These are phyloP conservation scores for Sinocyclocheilus maitianheensis DNA, from an alignment of 2,113 vertebrate species.

Conservation along the genomic window DNA sequence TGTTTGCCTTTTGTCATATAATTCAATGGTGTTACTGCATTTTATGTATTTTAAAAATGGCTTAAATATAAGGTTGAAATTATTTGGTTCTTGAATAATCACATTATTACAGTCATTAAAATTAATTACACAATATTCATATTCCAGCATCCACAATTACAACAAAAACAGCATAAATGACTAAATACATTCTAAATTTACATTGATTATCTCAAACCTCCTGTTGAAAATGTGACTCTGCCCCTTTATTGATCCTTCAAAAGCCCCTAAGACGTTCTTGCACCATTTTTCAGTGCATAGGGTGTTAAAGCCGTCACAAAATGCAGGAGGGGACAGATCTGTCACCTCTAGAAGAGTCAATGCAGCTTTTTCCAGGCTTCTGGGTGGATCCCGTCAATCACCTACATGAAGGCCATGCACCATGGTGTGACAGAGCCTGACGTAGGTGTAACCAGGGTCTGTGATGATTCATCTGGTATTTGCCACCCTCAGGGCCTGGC, in stretches of 20 bases:
- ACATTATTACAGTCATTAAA: background rate
- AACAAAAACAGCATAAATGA: background rate
- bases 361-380: background rate
- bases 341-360: constrained; percentile 21
- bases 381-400: constrained; percentile 24
- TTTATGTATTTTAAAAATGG: background rate
- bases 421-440: background rate
- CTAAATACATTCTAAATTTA: background rate
- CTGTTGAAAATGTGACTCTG: background rate
- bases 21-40: background rate
- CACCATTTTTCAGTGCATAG: background rate
- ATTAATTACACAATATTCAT: background rate
- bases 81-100: background rate
- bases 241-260: background rate
- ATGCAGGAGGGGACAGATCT: constrained; percentile 2
- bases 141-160: background rate
- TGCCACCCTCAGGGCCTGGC: background rate
- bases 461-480: constrained; percentile 19
- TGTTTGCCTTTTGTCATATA: too few species aligned
- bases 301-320: constrained; percentile 1
- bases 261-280: background rate
- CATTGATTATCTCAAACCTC: background rate
- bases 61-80: background rate
- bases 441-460: background rate
- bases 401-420: background rate